Base-by-base conservation (phyloP, 2,113 vertebrate genomes). In the Platysternon megacephalum region DNA sequence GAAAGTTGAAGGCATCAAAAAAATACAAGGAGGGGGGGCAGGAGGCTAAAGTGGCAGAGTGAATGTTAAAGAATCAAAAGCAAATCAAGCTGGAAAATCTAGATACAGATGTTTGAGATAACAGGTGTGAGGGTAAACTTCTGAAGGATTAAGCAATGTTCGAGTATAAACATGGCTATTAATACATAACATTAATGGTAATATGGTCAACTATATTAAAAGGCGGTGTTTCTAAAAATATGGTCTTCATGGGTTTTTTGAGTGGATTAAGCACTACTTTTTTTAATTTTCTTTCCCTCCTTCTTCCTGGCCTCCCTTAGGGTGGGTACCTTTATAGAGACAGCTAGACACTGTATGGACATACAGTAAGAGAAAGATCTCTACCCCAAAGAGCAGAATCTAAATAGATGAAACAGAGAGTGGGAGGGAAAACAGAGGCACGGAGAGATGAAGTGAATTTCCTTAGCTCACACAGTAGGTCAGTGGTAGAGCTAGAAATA, bases 311-410 rank as follows among this genome's bases (percentile, higher is more conserved):
- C 29, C 84, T 95, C 53, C 42, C 56, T 93, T 76, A 22, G 4
- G 14, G 16, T 32, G 91, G 10, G 91, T 94, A 85, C 51, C n/a
- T 88, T 82, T 80, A 82, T 89, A 90, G 82, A 5, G 8, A 44
- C 58, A 89, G 51, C 19, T 90, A 51, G 48, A 8, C 5, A 10
- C 28, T 90, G 82, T 48, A 56, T 83, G 78, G 81, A 76, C 85
- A 11, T 68, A 82, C 42, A 85, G 46, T 58, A 61, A 87, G 82
- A 95, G 68, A 26, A 52, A 76, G 19, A 26, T 95, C 93, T 52
- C 17, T 94, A 74, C 55, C 55, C 78, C 82, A 28, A 68, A 26
- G 72, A 90, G 52, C 48, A 89, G 95, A 97, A 87, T 87, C 90
- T 68, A 93, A 93, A 96, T 88, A 97, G 72, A 80, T 26, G 22